Conservation (phyloP, 53 echinoderm and acorn worm species). For the Holothuria scabra region DNA sequence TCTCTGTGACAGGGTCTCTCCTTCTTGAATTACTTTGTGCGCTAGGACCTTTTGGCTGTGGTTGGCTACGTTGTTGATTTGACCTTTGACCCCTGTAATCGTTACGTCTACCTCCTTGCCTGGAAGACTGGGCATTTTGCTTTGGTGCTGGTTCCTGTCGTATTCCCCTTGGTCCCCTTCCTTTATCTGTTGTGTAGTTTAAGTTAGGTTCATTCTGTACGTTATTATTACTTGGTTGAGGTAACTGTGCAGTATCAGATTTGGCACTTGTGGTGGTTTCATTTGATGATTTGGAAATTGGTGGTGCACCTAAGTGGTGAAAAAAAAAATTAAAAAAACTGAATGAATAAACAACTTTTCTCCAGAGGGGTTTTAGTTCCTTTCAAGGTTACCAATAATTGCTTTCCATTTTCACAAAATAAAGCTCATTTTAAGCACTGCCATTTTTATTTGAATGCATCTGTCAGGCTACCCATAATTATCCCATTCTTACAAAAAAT, state of each 20-base stretch:
- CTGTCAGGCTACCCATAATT: too few relatives aligned
- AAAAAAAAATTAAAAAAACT: too few relatives aligned
- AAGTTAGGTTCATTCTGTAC: slow-evolving; percentile 17
- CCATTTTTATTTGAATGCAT: too few relatives aligned
- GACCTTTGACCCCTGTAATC: not conserved
- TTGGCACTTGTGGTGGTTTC: slow-evolving; percentile 45
- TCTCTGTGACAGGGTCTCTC: not conserved
- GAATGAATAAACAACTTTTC: too few relatives aligned
- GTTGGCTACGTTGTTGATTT: not conserved
- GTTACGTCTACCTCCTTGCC: not conserved
- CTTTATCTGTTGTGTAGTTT: slow-evolving; percentile 2
- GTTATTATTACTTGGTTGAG: slow-evolving; percentile 26
- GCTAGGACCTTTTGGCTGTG: not conserved
- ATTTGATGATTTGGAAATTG: not conserved
- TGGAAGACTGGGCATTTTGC: slow-evolving; percentile 3
- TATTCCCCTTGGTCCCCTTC: not conserved
- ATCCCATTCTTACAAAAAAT: too few relatives aligned
- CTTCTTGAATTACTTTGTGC: slow-evolving; percentile 18
- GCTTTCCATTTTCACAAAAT: too few relatives aligned
- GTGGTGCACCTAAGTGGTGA: too few relatives aligned
- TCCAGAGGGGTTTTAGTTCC: too few relatives aligned
- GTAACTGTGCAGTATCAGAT: slow-evolving; percentile 7
- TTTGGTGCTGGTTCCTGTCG: slow-evolving; percentile 4
- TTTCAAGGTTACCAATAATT: too few relatives aligned
- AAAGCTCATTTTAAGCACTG: too few relatives aligned